Percentiles rank a stretch among this genome's conserved stretches.
phyloP scores from a whole-genome alignment of 2,797 vertebrate genomes.

The Syngnathus acus region DNA sequence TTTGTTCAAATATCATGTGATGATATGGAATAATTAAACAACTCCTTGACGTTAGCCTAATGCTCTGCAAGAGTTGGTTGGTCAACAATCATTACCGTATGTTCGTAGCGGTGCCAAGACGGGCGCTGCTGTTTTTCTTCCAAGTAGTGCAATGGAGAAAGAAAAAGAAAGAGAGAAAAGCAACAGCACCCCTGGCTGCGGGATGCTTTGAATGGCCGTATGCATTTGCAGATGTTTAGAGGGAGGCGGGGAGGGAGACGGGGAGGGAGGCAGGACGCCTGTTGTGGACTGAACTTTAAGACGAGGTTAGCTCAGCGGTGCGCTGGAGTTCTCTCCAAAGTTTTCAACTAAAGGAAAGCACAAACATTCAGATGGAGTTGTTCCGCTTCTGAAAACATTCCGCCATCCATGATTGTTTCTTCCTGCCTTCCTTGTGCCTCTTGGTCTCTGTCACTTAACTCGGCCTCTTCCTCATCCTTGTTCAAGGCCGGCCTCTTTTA shows the following conservation, averaged over 20 bases:
- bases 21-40: no score
- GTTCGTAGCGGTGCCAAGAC: slow-evolving; percentile 19
- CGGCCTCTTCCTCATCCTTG: slow-evolving; percentile 37
- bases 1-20: neutral
- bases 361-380: neutral
- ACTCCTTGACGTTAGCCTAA: neutral
- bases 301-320: slow-evolving; percentile 20
- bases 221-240: slow-evolving; percentile 49
- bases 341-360: neutral
- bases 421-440: slow-evolving; percentile 16
- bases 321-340: neutral
- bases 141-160: slow-evolving; percentile 7
- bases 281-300: slow-evolving; percentile 41
- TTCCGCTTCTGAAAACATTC: slow-evolving; percentile 1
- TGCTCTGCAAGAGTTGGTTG: neutral
- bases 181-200: slow-evolving; percentile 27
- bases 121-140: slow-evolving; percentile 15
- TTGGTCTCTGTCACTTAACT: slow-evolving; percentile 26
- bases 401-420: slow-evolving; percentile 39
- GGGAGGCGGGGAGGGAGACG: slow-evolving; percentile 5
- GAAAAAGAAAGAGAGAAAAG: neutral
- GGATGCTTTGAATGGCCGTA: slow-evolving; percentile 32
- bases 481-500: slow-evolving; percentile 45
- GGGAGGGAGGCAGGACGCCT: slow-evolving; percentile 31
- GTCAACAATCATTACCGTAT: slow-evolving; percentile 11